A percentile compares a stretch with the other conserved stretches of the same genome.
Conservation (phyloP, 92 coral and sea anemone genomes). For the Porites divaricata region DNA sequence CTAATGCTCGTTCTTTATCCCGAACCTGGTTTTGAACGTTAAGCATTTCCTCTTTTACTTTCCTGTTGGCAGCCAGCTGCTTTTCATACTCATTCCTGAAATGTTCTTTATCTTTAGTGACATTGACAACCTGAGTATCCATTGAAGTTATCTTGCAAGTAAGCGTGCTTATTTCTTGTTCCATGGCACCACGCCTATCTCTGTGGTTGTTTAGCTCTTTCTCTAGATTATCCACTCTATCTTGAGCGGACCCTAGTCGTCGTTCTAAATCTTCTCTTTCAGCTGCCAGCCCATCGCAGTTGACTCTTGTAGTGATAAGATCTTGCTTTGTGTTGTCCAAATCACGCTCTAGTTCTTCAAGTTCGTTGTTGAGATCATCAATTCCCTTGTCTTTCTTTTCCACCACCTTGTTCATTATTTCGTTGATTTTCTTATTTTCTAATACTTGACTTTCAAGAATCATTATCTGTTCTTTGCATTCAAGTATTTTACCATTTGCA, state of each 20-base stretch:
- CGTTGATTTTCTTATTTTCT: slow-evolving; percentile 80
- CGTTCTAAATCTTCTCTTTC: slow-evolving; percentile 84
- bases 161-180: slow-evolving; percentile 80
- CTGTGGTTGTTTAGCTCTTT: slow-evolving; percentile 77
- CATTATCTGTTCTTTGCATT: slow-evolving; percentile 76
- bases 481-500: slow-evolving; percentile 67
- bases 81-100: slow-evolving; percentile 88
- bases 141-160: slow-evolving; percentile 82
- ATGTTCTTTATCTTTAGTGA: slow-evolving; percentile 88
- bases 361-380: slow-evolving; percentile 80
- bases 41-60: slow-evolving; percentile 82
- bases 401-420: slow-evolving; percentile 71
- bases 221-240: slow-evolving; percentile 74
- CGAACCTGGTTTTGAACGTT: slow-evolving; percentile 86
- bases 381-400: slow-evolving; percentile 74
- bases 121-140: slow-evolving; percentile 86
- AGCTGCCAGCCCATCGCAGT: slow-evolving; percentile 79
- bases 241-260: slow-evolving; percentile 71
- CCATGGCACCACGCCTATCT: slow-evolving; percentile 84
- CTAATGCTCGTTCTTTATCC: slow-evolving; percentile 82
- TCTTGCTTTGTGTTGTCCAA: slow-evolving; percentile 85
- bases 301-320: slow-evolving; percentile 75
- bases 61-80: slow-evolving; percentile 77
- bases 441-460: slow-evolving; percentile 71
- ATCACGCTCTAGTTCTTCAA: slow-evolving; percentile 80